These are phyloP conservation scores for Eupithecia pulchellata DNA, from an alignment of 2,888 invertebrate genomes.

Conservation along the genomic window DNA sequence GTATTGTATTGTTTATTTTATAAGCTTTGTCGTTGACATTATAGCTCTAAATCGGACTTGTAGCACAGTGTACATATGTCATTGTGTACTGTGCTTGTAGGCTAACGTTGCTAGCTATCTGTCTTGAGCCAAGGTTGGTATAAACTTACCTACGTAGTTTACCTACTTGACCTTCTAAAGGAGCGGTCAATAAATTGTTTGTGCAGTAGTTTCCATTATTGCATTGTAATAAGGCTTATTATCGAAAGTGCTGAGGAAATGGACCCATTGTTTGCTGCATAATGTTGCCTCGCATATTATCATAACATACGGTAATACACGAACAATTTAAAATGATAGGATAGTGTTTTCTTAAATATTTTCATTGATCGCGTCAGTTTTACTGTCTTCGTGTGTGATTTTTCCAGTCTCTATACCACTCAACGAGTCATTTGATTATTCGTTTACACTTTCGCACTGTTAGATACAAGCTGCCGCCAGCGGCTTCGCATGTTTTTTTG, in stretches of 20 bases:
- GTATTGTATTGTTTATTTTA: too few species aligned
- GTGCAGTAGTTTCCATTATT: constrained; percentile 54
- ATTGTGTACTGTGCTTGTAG: too few species aligned
- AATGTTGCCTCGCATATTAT: constrained; percentile 66
- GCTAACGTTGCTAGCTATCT: neutral
- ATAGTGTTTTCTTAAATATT: constrained; percentile 39
- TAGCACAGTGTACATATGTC: too few species aligned
- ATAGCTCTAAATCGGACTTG: neutral
- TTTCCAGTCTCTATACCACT: neutral
- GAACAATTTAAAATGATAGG: constrained; percentile 38
- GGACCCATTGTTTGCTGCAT: constrained; percentile 65
- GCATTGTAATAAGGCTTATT: constrained; percentile 59
- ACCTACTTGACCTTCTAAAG: constrained; percentile 45
- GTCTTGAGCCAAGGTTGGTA: neutral
- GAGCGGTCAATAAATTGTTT: constrained; percentile 50
- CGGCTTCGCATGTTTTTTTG: too few species aligned
- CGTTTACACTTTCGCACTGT: too few species aligned
- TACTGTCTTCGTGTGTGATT: too few species aligned
- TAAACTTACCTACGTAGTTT: neutral
- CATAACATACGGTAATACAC: constrained; percentile 54
- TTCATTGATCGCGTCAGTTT: constrained; percentile 10
- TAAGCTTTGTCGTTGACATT: neutral
- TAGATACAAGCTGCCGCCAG: too few species aligned
- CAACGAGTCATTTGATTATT: too few species aligned
- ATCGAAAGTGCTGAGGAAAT: constrained; percentile 68